These are phyloP conservation scores for Amblyopsis hoosieri DNA, from an alignment of 2,797 vertebrate genomes.

Conservation along the genomic window DNA sequence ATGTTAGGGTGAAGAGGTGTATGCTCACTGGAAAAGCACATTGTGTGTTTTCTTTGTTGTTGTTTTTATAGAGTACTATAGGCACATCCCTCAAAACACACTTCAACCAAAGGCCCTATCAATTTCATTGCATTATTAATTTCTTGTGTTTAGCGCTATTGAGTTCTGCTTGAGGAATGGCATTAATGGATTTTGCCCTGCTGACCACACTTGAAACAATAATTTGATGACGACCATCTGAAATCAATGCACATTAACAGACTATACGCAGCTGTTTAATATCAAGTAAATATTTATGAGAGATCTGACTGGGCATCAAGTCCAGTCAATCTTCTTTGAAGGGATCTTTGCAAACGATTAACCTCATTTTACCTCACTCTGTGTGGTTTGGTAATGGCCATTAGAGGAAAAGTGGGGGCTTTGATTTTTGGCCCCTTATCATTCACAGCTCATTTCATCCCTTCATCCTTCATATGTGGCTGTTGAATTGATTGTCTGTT, in stretches of 20 bases:
- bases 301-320: constrained; percentile 94
- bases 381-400: constrained; percentile 95
- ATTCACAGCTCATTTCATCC: constrained; percentile 96
- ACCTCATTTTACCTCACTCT: constrained; percentile 92
- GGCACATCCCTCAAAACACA: constrained; percentile 18
- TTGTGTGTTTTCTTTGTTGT: constrained; percentile 3
- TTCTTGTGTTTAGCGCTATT: constrained; percentile 54
- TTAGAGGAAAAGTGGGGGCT: constrained; percentile 89
- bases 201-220: constrained; percentile 77
- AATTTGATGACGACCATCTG: constrained; percentile 80
- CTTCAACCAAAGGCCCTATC: constrained; percentile 30
- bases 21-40: too few species aligned
- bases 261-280: constrained; percentile 88
- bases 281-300: constrained; percentile 99
- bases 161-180: constrained; percentile 55
- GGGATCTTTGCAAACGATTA: constrained; percentile 98
- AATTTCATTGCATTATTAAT: constrained; percentile 64
- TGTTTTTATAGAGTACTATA: background rate
- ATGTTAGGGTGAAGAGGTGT: too few species aligned
- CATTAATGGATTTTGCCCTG: constrained; percentile 60
- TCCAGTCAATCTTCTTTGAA: constrained; percentile 96
- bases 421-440: constrained; percentile 95
- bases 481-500: constrained; percentile 97
- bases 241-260: constrained; percentile 93
- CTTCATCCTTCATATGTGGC: constrained; percentile 92